These are phyloP conservation scores for Choreutis nemorana DNA, from an alignment of 2,888 invertebrate species.

Conservation along the genomic window DNA sequence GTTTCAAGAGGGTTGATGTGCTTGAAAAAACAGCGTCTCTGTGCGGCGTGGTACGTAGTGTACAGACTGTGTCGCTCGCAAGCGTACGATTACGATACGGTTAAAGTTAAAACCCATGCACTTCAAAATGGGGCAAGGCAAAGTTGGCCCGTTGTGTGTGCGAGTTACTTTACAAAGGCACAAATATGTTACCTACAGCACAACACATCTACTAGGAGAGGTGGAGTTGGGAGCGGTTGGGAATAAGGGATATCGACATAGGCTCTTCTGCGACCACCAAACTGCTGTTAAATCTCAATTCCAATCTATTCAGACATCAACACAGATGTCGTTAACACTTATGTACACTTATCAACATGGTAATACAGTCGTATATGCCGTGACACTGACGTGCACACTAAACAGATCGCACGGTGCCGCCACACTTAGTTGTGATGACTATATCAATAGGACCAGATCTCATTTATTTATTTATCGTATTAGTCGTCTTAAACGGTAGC, in stretches of 20 bases:
- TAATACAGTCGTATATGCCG: slow-evolving; percentile 11
- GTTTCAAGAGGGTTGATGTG: slow-evolving; percentile 66
- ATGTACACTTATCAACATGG: too few species aligned
- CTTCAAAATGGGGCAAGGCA: slow-evolving; percentile 41
- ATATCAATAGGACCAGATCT: slow-evolving; percentile 23
- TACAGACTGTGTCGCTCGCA: slow-evolving; percentile 25
- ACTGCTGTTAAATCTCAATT: background rate
- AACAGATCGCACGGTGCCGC: slow-evolving; percentile 49
- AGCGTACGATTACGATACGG: slow-evolving; percentile 20
- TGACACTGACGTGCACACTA: slow-evolving; percentile 32
- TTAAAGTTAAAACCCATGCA: slow-evolving; percentile 50
- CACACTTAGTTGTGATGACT: slow-evolving; percentile 57
- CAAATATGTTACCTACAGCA: slow-evolving; percentile 22
- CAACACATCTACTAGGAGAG: slow-evolving; percentile 25
- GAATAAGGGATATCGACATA: slow-evolving; percentile 29
- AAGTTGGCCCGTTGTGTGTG: slow-evolving; percentile 31
- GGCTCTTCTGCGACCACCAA: slow-evolving; percentile 54
- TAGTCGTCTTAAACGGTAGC: slow-evolving; percentile 11
- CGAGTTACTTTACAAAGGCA: slow-evolving; percentile 27
- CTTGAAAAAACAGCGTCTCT: slow-evolving; percentile 36
- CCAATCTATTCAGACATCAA: background rate
- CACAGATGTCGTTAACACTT: too few species aligned
- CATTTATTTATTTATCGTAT: slow-evolving; percentile 15
- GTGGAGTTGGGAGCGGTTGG: slow-evolving; percentile 14
- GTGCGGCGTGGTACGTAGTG: slow-evolving; percentile 18